These are phyloP conservation scores for Emydocephalus ijimae DNA, from an alignment of 2,113 vertebrate genomes.

Conservation along the genomic window DNA sequence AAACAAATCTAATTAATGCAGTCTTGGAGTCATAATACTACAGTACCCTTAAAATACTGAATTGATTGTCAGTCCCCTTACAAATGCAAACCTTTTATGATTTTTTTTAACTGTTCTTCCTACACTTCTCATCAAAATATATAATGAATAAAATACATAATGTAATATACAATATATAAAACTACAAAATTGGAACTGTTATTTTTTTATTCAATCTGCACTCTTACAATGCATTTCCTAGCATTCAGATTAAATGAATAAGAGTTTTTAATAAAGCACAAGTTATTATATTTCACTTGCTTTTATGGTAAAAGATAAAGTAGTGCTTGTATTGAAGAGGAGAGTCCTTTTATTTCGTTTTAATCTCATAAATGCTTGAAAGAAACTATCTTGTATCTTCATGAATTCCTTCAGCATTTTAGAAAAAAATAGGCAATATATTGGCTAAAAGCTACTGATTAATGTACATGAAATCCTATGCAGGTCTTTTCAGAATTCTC, in stretches of 20 bases:
- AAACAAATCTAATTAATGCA: neutral
- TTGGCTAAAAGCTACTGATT: constrained; percentile 15
- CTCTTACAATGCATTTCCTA: constrained; percentile 38
- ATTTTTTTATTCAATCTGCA: constrained; percentile 43
- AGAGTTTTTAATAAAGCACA: constrained; percentile 50
- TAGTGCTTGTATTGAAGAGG: constrained; percentile 52
- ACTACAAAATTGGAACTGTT: constrained; percentile 14
- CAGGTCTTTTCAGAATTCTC: neutral
- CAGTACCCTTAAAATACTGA: neutral
- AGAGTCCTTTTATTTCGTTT: constrained; percentile 37
- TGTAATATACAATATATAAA: neutral
- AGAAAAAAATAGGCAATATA: constrained; percentile 2
- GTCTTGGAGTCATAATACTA: neutral
- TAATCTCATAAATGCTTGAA: constrained; percentile 50
- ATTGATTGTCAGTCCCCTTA: neutral
- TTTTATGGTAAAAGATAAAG: constrained; percentile 46
- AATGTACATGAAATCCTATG: neutral
- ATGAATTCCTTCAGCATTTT: constrained; percentile 41
- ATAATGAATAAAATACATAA: neutral
- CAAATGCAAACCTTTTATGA: neutral
- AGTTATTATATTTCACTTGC: constrained; percentile 51
- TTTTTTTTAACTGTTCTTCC: neutral
- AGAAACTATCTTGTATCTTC: constrained; percentile 25
- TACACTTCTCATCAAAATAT: neutral
- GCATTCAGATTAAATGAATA: constrained; percentile 49